phyloP scores from a whole-genome alignment of 2,113 vertebrate genomes.

The Xenopus borealis region DNA sequence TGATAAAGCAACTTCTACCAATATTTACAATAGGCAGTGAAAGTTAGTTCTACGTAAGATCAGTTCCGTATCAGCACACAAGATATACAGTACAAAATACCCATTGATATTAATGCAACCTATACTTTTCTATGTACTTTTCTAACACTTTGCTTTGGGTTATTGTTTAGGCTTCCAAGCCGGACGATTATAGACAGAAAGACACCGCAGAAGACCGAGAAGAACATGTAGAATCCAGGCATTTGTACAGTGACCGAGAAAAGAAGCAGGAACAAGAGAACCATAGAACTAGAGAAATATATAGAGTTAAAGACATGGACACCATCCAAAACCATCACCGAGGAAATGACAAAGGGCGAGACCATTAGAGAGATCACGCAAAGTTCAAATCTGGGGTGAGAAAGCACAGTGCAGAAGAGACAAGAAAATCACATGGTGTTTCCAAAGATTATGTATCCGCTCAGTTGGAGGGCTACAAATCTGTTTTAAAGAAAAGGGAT shows the following conservation, averaged over 20 bases:
- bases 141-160: not conserved
- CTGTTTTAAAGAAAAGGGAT: slow-evolving; percentile 9
- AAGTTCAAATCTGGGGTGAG: not conserved
- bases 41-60: no score
- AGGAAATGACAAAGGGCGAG: slow-evolving; percentile 36
- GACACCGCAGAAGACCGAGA: slow-evolving; percentile 48
- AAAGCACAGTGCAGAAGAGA: not conserved
- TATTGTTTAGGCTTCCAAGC: not conserved
- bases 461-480: slow-evolving; percentile 9
- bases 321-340: not conserved
- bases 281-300: slow-evolving; percentile 41
- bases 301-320: slow-evolving; percentile 27
- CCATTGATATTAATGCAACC: no score
- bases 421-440: not conserved
- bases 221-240: slow-evolving; percentile 27
- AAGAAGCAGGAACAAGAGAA: not conserved
- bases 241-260: slow-evolving; percentile 20
- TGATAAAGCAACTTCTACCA: no score
- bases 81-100: no score
- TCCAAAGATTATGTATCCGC: not conserved
- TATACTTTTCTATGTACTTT: no score
- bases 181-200: slow-evolving; percentile 57
- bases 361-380: slow-evolving; percentile 22
- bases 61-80: no score
- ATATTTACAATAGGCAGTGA: no score